Evolutionary conservation across 2,113 vertebrate genomes (phyloP).

Genomic region (Phoxinus phoxinus): DNA sequence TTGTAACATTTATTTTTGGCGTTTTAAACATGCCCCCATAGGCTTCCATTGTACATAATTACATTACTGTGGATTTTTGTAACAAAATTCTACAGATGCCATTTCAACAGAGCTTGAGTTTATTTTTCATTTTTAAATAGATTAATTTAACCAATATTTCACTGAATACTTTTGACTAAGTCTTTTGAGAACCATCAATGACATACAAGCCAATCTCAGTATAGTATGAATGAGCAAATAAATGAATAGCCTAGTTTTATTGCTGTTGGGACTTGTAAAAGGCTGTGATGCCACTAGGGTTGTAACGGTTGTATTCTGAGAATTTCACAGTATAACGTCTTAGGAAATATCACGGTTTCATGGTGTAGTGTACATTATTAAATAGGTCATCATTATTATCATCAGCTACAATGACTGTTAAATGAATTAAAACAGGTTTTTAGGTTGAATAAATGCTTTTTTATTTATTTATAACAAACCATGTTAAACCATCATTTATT

Average conservation of each 20-base stretch:
- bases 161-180: background rate
- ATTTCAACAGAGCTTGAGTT: background rate
- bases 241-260: background rate
- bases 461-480: too few species aligned
- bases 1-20: background rate
- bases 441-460: too few species aligned
- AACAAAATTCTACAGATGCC: background rate
- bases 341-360: too few species aligned
- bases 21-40: background rate
- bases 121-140: too few species aligned
- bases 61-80: background rate
- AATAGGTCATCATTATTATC: too few species aligned
- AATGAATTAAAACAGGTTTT: too few species aligned
- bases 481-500: too few species aligned
- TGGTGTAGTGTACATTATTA: too few species aligned
- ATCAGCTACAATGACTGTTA: too few species aligned
- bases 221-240: background rate
- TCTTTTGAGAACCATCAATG: background rate
- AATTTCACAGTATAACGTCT: too few species aligned
- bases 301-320: too few species aligned
- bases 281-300: background rate
- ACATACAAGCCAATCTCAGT: background rate
- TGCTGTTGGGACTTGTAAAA: background rate
- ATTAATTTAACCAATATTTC: background rate
- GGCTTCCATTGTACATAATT: background rate